Evolutionary conservation across 2,113 vertebrate genomes (phyloP).

Genomic region (Oriolus oriolus): DNA sequence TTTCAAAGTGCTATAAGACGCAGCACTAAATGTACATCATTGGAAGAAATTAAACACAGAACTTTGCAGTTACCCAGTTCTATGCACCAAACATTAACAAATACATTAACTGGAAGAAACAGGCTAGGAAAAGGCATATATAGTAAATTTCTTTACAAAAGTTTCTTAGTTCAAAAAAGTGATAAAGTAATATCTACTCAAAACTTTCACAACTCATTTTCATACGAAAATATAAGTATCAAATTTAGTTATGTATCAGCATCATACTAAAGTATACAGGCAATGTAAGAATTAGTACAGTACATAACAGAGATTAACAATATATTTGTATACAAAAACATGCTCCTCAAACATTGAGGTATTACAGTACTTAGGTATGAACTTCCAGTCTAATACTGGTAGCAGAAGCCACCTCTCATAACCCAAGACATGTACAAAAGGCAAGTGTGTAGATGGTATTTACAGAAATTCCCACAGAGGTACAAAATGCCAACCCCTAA

Average conservation of each 20-base stretch:
- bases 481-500: constrained; percentile 80
- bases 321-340: constrained; percentile 95
- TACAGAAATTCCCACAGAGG: constrained; percentile 86
- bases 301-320: constrained; percentile 91
- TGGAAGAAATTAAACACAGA: constrained; percentile 87
- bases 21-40: constrained; percentile 99
- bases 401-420: constrained; percentile 88
- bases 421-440: constrained; percentile 88
- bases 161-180: constrained; percentile 89
- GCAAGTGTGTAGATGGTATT: constrained; percentile 93
- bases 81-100: constrained; percentile 98
- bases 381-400: constrained; percentile 97
- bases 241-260: constrained; percentile 99
- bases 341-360: constrained; percentile 96
- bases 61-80: constrained; percentile 96
- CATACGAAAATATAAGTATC: constrained; percentile 99
- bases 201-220: constrained; percentile 98
- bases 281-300: constrained; percentile 99
- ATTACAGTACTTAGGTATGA: constrained; percentile 99
- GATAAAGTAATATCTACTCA: constrained; percentile 99
- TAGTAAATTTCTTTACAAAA: constrained; percentile 99
- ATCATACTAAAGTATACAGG: constrained; percentile 99
- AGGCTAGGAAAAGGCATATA: constrained; percentile 91
- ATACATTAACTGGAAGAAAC: constrained; percentile 93
- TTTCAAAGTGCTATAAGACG: constrained; percentile 99